Evolutionary conservation across 2,797 vertebrate species (phyloP).

Genomic region (Tapera naevia): DNA sequence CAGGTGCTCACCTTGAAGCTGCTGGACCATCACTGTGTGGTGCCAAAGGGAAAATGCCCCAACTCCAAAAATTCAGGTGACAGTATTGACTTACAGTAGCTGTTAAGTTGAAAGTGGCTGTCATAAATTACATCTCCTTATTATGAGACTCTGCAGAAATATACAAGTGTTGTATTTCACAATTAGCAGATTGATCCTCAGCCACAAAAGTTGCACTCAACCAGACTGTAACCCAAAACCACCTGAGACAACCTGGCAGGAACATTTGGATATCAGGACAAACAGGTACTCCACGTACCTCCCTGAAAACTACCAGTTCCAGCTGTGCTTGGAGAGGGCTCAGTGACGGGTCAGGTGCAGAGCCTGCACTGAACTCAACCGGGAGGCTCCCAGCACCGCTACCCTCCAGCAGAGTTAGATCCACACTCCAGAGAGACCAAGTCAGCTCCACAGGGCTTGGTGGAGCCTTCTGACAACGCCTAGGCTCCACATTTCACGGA

Average conservation of each 20-base stretch:
- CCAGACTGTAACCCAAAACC: neutral
- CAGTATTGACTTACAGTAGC: rapidly evolving
- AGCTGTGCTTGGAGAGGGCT: neutral
- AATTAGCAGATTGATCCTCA: neutral
- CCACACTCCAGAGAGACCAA: neutral
- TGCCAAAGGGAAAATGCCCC: neutral
- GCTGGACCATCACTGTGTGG: neutral
- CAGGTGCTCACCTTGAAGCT: neutral
- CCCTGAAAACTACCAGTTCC: neutral
- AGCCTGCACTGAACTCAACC: neutral
- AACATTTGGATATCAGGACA: neutral
- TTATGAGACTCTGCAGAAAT: neutral
- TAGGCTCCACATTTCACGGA: neutral
- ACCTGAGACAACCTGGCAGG: neutral
- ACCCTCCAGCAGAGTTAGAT: neutral
- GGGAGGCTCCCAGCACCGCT: neutral
- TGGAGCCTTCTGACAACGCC: neutral
- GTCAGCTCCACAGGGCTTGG: rapidly evolving
- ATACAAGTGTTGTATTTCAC: rapidly evolving
- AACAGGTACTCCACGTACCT: neutral
- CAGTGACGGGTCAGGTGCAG: rapidly evolving
- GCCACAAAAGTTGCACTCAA: neutral
- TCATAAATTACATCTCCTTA: neutral
- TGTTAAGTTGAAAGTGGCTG: rapidly evolving
- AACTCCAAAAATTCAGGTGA: neutral